Base-by-base conservation (phyloP, 2,888 invertebrate species). In the Mactromeris polynyma region DNA sequence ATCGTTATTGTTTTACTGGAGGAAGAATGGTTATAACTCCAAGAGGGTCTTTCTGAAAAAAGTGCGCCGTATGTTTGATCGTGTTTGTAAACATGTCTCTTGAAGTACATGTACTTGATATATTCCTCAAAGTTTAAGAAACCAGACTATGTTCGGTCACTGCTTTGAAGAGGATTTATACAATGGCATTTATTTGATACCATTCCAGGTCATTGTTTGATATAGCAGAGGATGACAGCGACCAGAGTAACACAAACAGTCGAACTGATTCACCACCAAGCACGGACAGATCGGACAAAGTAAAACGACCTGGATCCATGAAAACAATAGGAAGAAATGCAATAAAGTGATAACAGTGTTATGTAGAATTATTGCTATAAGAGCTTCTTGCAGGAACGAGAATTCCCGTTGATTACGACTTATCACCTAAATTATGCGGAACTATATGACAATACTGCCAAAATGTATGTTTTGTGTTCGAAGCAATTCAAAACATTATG, bases 191-290 rank as follows among this genome's bases (percentile, higher is more conserved):
- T 51, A 51, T 11, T 64, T 64, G 2, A 26, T 64, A 9, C 11
- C 58, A 19, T 85, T 88, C n/a, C 42, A 89, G 89, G 36, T 51
- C 77, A 21, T 51, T 89, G 54, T 83, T 89, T 80, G 86, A 89
- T 73, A 89, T 89, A 46, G 11, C 26, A 0, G 85, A 85, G 14
- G 83, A 80, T 17, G 87, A 79, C 4, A 51, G 54, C 58, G 88
- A 85, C 38, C 3, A 46, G 0, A 80, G 81, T 46, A 83, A 58
- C 21, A 36, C 7, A 7, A 40, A 54, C 36, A 79, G 81, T 19
- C n/a, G 64, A 14, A 82, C 9, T 21, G 46, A 51, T 54, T 36
- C 73, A 7, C 58, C 58, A 64, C 58, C 58, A 7, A 26, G 40
- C 42, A 85, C 88, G 0, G 85, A 78, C 46, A 51, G 82, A 54